Percentiles rank a stretch among this genome's conserved stretches.
These are phyloP conservation scores for Phasianus colchicus DNA, from an alignment of 2,113 vertebrate genomes.

Conservation along the genomic window DNA sequence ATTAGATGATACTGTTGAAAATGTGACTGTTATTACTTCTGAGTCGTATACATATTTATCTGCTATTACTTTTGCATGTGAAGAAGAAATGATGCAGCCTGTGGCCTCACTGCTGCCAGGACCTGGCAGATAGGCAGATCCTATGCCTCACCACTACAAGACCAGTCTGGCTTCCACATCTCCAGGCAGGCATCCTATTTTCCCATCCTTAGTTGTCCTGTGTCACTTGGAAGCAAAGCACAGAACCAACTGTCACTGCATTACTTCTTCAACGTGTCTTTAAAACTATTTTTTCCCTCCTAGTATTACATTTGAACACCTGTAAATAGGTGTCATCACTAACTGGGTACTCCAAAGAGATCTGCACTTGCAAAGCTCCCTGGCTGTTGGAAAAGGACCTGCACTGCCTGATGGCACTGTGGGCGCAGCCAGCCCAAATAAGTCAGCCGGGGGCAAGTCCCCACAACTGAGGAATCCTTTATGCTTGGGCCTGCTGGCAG, in stretches of 20 bases:
- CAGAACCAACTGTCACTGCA: rapidly evolving
- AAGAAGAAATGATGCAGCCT: background rate
- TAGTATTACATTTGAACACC: background rate
- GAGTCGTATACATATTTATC: constrained; percentile 48
- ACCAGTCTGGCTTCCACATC: background rate
- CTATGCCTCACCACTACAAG: background rate
- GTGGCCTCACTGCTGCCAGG: background rate
- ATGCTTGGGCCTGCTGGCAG: background rate
- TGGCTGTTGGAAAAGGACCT: background rate
- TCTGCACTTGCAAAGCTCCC: background rate
- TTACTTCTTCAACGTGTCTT: background rate
- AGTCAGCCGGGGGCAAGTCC: background rate
- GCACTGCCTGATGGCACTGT: background rate
- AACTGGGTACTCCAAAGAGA: background rate
- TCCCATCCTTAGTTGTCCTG: background rate
- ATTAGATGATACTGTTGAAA: constrained; percentile 26
- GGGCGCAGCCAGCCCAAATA: background rate
- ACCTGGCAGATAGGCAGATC: background rate
- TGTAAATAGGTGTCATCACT: background rate
- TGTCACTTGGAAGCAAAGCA: background rate
- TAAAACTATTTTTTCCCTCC: background rate
- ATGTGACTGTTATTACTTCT: constrained; percentile 2
- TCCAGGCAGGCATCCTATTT: background rate
- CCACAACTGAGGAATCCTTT: background rate
- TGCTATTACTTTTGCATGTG: constrained; percentile 12